Percentiles rank a stretch among this genome's conserved stretches.
Evolutionary conservation across 1,140 invertebrate species (phyloP).

Genomic region (Dreissena polymorpha): DNA sequence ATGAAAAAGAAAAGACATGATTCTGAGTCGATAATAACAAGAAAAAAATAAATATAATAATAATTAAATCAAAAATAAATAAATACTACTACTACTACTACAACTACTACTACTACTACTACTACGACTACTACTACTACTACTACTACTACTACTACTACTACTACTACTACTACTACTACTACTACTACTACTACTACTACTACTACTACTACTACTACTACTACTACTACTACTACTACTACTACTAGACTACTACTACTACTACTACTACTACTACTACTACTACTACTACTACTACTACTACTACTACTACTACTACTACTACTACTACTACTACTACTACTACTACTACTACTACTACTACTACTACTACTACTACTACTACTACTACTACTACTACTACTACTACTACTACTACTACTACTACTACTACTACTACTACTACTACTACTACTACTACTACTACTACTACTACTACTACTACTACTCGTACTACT

Average conservation of each 20-base stretch:
- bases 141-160: slow-evolving; percentile 41
- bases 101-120: too few relatives aligned
- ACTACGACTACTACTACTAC: too few relatives aligned
- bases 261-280: slow-evolving; percentile 44
- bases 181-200: slow-evolving; percentile 46
- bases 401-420: slow-evolving; percentile 46
- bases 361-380: slow-evolving; percentile 34
- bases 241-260: too few relatives aligned
- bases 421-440: slow-evolving; percentile 50
- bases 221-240: slow-evolving; percentile 47
- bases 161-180: slow-evolving; percentile 47
- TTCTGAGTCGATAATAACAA: too few relatives aligned
- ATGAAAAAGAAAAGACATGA: too few relatives aligned
- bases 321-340: slow-evolving; percentile 47
- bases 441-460: slow-evolving; percentile 44
- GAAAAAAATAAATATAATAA: too few relatives aligned
- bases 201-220: slow-evolving; percentile 40
- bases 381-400: slow-evolving; percentile 35
- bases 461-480: slow-evolving; percentile 41
- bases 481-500: too few relatives aligned
- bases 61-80: too few relatives aligned
- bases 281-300: slow-evolving; percentile 43
- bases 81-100: too few relatives aligned
- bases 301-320: slow-evolving; percentile 46
- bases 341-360: slow-evolving; percentile 48